A percentile compares a stretch with the other conserved stretches of the same genome.
Conservation (phyloP, 2,113 vertebrate species). For the Dasyurus viverrinus region DNA sequence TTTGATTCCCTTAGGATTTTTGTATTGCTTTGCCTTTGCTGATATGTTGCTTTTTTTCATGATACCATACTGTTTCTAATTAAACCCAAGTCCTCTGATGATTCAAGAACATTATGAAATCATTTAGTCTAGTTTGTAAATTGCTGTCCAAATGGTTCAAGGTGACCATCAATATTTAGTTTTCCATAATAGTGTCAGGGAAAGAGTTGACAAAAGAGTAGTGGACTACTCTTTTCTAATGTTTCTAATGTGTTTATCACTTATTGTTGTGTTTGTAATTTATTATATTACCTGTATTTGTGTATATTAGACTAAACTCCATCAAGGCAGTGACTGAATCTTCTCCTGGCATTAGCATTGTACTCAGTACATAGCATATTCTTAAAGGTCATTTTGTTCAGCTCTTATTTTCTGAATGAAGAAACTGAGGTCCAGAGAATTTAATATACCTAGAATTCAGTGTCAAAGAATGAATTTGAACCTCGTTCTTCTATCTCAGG, state of each 20-base stretch:
- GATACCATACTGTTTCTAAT: neutral
- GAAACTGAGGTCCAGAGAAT: neutral
- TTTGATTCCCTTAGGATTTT: neutral
- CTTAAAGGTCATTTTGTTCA: neutral
- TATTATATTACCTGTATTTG: neutral
- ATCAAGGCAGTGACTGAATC: neutral
- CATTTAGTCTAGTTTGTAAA: no score
- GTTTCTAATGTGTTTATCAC: neutral
- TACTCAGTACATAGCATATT: neutral
- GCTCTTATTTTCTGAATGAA: neutral
- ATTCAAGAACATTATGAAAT: no score
- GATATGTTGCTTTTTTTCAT: neutral
- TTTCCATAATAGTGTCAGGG: no score
- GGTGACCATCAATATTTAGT: no score
- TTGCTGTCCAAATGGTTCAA: no score
- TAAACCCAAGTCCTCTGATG: no score
- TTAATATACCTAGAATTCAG: neutral
- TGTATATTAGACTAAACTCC: neutral
- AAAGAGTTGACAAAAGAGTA: no score
- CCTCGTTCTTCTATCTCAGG: neutral
- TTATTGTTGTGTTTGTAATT: neutral
- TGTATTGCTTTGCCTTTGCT: neutral
- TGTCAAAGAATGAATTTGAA: neutral
- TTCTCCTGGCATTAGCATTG: neutral
- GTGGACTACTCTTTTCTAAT: no score